Evolutionary conservation across 2,797 vertebrate genomes (phyloP).

Genomic region (Phataginus tricuspis): DNA sequence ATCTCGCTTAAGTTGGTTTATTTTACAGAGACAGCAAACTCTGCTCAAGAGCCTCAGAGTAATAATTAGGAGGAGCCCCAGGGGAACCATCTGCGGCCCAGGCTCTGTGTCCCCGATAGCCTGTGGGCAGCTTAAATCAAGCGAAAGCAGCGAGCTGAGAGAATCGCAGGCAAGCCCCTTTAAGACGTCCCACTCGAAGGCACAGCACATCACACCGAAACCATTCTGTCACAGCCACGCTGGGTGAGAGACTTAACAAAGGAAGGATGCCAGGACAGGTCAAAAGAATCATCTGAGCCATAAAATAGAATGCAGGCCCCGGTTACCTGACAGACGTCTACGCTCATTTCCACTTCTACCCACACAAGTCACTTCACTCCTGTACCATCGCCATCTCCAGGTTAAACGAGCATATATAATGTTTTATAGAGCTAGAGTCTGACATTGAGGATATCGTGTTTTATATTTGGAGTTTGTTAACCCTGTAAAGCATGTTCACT

Average conservation of each 20-base stretch:
- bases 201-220: accelerated
- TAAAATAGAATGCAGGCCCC: neutral
- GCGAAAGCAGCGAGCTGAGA: neutral
- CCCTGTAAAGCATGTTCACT: neutral
- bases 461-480: neutral
- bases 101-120: neutral
- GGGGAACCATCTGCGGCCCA: neutral
- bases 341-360: neutral
- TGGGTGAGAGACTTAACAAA: neutral
- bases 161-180: neutral
- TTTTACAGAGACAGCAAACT: neutral
- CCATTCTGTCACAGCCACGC: neutral
- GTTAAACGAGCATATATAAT: neutral
- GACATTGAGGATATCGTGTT: accelerated
- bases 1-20: neutral
- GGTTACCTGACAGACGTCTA: neutral
- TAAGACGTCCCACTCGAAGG: neutral
- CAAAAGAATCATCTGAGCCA: neutral
- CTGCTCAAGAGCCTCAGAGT: neutral
- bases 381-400: accelerated
- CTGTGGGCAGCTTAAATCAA: neutral
- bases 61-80: neutral
- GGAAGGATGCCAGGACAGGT: neutral
- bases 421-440: accelerated
- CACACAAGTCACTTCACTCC: neutral